Conservation (phyloP, 2,113 vertebrate species). For the Pangasianodon hypophthalmus region DNA sequence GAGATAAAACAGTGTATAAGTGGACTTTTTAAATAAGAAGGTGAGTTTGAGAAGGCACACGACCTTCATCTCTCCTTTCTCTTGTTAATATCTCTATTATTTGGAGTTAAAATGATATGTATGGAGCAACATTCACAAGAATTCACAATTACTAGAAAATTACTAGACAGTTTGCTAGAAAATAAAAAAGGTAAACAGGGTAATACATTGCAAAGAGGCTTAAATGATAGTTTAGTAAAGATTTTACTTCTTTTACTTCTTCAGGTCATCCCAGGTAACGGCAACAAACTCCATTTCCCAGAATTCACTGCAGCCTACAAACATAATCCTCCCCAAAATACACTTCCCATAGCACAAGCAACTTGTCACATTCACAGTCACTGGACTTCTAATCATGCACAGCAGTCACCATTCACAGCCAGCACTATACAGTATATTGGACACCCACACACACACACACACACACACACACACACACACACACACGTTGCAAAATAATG, state of each 20-base stretch:
- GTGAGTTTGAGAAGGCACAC: neutral
- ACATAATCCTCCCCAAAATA: no score
- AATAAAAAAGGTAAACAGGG: neutral
- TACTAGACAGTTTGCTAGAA: neutral
- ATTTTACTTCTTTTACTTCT: conserved; percentile 40
- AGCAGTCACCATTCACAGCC: no score
- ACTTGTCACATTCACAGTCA: no score
- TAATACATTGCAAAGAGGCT: neutral
- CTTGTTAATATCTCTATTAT: neutral
- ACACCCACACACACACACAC: no score
- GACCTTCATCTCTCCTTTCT: neutral
- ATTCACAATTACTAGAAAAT: neutral
- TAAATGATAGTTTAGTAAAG: neutral
- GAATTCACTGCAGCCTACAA: no score
- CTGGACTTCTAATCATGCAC: no score
- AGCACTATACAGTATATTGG: no score
- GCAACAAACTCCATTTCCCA: no score
- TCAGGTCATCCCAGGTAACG: neutral
- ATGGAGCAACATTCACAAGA: neutral
- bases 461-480: no score
- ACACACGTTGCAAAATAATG: no score
- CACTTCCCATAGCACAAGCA: no score
- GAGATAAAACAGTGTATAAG: neutral
- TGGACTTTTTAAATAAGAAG: neutral
- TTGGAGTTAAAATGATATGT: neutral